Conservation (phyloP, 2,797 vertebrate species). For the Oophaga sylvatica region DNA sequence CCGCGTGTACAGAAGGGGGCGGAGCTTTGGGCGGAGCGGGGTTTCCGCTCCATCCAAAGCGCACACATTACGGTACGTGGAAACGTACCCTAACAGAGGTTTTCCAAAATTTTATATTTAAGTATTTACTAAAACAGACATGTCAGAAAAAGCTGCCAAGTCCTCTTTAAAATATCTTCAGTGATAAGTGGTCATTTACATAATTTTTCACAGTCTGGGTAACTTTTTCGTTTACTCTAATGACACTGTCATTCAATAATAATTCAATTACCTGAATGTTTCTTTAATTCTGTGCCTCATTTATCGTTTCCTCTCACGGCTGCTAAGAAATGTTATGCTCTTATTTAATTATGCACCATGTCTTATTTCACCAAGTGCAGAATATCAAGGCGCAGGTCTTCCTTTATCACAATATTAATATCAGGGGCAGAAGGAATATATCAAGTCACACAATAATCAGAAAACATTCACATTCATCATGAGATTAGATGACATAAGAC, state of each 20-base stretch:
- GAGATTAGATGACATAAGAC: conserved; percentile 37
- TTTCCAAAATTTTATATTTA: background rate
- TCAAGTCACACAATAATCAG: conserved; percentile 44
- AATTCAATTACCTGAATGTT: conserved; percentile 3
- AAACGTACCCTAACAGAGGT: too few species aligned
- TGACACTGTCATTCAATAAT: conserved; percentile 1
- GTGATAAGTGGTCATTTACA: background rate
- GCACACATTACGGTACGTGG: too few species aligned
- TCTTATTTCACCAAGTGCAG: conserved; percentile 44
- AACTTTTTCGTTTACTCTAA: background rate
- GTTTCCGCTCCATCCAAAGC: too few species aligned
- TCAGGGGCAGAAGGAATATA: conserved; percentile 7
- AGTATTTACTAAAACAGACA: background rate
- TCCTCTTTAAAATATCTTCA: background rate
- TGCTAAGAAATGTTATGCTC: conserved; percentile 23
- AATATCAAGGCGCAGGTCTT: conserved; percentile 29
- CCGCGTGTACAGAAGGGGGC: too few species aligned
- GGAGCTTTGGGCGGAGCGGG: too few species aligned
- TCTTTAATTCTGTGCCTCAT: background rate
- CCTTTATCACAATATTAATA: conserved; percentile 57
- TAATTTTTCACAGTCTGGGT: background rate
- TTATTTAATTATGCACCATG: conserved; percentile 42
- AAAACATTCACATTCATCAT: conserved; percentile 51
- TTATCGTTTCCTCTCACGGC: background rate
- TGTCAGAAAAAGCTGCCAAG: background rate